Base-by-base conservation (phyloP, 2,797 vertebrate species). In the Takifugu ocellatus region DNA sequence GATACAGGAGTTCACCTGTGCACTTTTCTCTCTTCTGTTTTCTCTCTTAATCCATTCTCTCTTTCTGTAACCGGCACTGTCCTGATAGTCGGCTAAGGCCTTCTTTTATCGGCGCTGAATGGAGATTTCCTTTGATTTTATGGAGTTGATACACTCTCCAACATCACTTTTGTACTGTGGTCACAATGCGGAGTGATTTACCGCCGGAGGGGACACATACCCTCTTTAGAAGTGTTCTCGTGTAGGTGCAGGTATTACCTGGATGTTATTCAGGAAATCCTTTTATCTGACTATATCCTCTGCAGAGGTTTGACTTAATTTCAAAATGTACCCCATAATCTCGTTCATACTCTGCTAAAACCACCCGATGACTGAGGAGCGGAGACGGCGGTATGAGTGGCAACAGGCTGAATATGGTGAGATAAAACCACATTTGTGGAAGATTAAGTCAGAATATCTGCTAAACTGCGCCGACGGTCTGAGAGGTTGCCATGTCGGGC, bases 1-100 rank as follows among this genome's bases (percentile, higher is more conserved):
- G 83, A 86, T 85, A 85, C 80, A 85, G 84, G 87, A 88, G 77
- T 74, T 89, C 85, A 91, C 87, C 87, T 90, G 84, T 81, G 75
- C 45, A 82, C 82, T 81, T 83, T 84, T 86, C 77, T 88, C 67
- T 80, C 61, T 65, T 79, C 59, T 89, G 82, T 89, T 89, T 89
- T 88, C 78, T 82, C 85, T 87, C 81, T 67, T 90, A 90, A 91
- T 91, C 89, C 89, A 55, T 70, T 81, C 84, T 81, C 84, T 78
- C 82, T 86, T 87, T 87, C 62, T 81, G 56, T 71, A 77, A 72
- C 71, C 54, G 66, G 79, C 83, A 81, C 79, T 58, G 65, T 69
- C 81, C 75, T 67, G 43, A 84, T 76, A 62, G 68, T 49, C 47
- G 43, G 60, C 63, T 79, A 70, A 81, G 81, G 74, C 72, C 26